phyloP scores from a whole-genome alignment of 2,113 vertebrate species.

The Cygnus atratus region DNA sequence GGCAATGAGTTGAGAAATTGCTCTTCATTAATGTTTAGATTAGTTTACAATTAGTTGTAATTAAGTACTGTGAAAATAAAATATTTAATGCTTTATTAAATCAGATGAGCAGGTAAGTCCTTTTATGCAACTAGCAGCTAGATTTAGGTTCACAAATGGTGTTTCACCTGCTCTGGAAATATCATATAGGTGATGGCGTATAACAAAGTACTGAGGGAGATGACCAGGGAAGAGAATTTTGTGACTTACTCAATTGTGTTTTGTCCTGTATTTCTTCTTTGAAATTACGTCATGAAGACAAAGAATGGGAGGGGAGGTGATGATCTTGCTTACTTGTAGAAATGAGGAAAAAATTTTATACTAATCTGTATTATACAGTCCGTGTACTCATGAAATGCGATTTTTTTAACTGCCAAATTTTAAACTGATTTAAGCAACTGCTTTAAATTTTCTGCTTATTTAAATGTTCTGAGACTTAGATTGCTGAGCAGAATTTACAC shows the following conservation, averaged over 20 bases:
- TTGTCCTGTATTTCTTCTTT: background rate
- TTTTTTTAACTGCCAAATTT: background rate
- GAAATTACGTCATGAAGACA: background rate
- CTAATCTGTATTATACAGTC: background rate
- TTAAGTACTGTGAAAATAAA: background rate
- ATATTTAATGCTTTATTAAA: no score
- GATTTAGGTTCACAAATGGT: no score
- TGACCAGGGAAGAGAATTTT: no score
- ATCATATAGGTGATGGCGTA: no score
- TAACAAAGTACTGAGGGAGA: no score
- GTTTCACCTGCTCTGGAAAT: no score
- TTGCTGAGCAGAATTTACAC: background rate
- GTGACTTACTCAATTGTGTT: no score
- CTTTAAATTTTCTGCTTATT: background rate
- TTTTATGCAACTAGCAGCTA: no score
- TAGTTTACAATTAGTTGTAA: background rate
- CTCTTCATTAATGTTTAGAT: background rate
- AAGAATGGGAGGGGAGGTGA: background rate
- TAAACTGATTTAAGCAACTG: background rate
- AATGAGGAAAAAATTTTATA: background rate
- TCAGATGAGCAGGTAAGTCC: no score
- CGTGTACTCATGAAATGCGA: no score
- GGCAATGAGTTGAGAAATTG: background rate
- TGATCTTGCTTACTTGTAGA: background rate
- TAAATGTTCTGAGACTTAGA: background rate